Conservation (phyloP, 1,140 invertebrate species). For the Aphaenogaster rudis region DNA sequence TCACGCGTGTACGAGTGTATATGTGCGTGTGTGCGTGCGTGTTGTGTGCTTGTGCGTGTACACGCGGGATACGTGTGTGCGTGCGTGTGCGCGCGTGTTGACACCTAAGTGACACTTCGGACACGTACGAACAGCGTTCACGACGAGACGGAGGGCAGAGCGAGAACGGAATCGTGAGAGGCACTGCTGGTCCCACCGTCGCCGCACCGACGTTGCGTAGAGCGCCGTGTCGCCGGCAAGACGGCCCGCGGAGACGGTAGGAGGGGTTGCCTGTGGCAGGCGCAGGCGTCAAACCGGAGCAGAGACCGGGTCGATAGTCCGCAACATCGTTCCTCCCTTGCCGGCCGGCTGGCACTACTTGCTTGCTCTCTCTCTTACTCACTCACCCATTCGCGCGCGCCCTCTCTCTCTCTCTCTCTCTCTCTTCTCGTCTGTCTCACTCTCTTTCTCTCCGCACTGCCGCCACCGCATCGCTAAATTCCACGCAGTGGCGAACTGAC, state of each 20-base stretch:
- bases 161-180: conserved; percentile 80
- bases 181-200: conserved; percentile 81
- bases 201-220: conserved; percentile 81
- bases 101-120: conserved; percentile 63
- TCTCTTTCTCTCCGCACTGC: background rate
- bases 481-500: background rate
- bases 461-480: conserved; percentile 31
- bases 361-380: background rate
- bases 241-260: conserved; percentile 80
- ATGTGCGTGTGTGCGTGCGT: background rate
- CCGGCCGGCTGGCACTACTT: conserved; percentile 32
- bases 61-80: background rate
- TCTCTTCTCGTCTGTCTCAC: background rate
- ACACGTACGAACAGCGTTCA: conserved; percentile 68
- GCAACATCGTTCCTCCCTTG: conserved; percentile 82
- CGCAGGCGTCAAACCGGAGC: conserved; percentile 78
- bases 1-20: background rate
- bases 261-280: conserved; percentile 73
- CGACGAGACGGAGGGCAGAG: conserved; percentile 73
- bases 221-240: conserved; percentile 85
- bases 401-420: conserved; percentile 8
- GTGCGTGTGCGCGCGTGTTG: background rate
- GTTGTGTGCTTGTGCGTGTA: background rate
- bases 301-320: conserved; percentile 84
- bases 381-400: too few relatives aligned